Base-by-base conservation (phyloP, 2,888 invertebrate species). In the Drosophila meridiana region DNA sequence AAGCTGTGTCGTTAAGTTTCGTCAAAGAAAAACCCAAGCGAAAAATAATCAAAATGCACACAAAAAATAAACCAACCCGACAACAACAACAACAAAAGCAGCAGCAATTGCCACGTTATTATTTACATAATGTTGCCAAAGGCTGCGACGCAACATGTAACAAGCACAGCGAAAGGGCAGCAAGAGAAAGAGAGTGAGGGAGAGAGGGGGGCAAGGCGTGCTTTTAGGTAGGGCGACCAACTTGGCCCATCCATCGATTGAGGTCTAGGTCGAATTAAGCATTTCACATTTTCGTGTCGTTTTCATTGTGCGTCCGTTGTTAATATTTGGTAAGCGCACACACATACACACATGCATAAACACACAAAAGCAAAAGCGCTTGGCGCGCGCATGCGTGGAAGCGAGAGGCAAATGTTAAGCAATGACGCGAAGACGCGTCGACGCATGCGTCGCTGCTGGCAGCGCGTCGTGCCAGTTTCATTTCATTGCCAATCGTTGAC, bases 251-350 rank as follows among this genome's bases (percentile, higher is more conserved):
- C 78, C 90, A 90, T 83, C 91, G 89, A 91, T 92, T 91, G 92
- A 89, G 91, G 91, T 91, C 91, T 91, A 91, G 91, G 91, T 91
- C 91, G 90, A 89, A 85, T 86, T 80, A 68, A 86, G 82, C 82
- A 86, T 82, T 83, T 90, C 86, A 87, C 89, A 88, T 90, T 88
- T 85, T 87, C 87, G 85, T 87, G 81, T 74, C 87, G 87, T 87
- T 89, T 87, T 84, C 85, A 82, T 84, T 89, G 85, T 89, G 80
- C 87, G 74, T 75, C 67, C 80, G 80, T 50, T 65, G 72, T 74
- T 77, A 84, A 80, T 76, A 86, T 83, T 86, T 88, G 79, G 85
- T 72, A 76, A 85, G 70, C 80, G 60, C 77, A 53, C 65, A 59
- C 48, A 59, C 58, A 60, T 28, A 64, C 45, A 58, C 40, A 50